These are phyloP conservation scores for Eciton burchellii DNA, from an alignment of 1,140 invertebrate genomes.

Conservation along the genomic window DNA sequence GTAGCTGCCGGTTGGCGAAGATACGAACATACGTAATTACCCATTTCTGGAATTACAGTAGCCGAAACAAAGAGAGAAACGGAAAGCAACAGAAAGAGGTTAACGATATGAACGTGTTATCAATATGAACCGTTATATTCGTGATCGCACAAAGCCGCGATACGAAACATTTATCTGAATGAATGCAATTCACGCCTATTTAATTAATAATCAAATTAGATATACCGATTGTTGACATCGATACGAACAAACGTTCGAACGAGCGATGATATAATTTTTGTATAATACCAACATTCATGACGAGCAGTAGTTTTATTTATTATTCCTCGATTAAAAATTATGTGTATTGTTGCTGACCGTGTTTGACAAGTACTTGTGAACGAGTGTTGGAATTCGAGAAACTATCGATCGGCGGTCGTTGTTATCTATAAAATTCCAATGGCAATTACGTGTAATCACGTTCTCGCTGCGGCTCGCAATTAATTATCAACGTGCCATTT, in stretches of 20 bases:
- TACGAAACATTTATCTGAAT: background rate
- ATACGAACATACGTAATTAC: constrained; percentile 35
- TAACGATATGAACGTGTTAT: background rate
- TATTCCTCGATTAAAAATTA: background rate
- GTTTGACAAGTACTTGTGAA: background rate
- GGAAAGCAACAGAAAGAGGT: background rate
- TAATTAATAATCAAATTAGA: no score
- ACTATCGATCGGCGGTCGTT: constrained; percentile 22
- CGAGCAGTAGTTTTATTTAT: background rate
- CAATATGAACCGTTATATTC: background rate
- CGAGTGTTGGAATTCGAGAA: constrained; percentile 21
- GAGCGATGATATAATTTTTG: no score
- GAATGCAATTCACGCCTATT: no score
- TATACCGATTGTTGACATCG: no score
- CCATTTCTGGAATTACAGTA: background rate
- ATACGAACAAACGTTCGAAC: no score
- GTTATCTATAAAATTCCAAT: constrained; percentile 35
- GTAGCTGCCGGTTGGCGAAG: background rate
- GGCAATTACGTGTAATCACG: constrained; percentile 39
- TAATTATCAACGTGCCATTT: constrained; percentile 40
- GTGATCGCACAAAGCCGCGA: background rate
- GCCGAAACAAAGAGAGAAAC: background rate
- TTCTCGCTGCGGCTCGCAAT: constrained; percentile 10
- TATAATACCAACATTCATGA: background rate
- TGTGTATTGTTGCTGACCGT: background rate